Conservation (phyloP, 2,888 invertebrate species). For the Caenorhabditis becei region DNA sequence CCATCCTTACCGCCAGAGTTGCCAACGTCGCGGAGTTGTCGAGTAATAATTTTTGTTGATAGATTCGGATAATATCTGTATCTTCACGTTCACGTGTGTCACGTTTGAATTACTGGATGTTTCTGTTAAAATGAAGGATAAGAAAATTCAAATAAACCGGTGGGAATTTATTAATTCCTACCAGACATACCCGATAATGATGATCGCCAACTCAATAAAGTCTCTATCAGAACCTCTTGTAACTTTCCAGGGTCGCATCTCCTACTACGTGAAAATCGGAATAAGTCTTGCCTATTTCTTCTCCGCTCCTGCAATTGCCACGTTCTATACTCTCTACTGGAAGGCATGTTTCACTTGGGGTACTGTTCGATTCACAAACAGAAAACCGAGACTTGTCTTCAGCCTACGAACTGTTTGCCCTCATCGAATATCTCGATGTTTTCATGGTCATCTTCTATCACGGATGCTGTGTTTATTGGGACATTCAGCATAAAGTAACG, state of each 20-base stretch:
- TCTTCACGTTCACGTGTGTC: too few relatives aligned
- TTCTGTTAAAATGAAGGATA: too few relatives aligned
- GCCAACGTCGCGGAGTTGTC: too few relatives aligned
- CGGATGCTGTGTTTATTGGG: constrained; percentile 77
- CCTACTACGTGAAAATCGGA: constrained; percentile 73
- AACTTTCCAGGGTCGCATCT: constrained; percentile 76
- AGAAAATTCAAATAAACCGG: too few relatives aligned
- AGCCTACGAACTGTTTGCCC: constrained; percentile 80
- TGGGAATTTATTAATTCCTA: too few relatives aligned
- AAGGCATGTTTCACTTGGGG: constrained; percentile 79
- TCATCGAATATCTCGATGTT: constrained; percentile 78
- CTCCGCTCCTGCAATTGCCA: constrained; percentile 75
- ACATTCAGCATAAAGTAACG: constrained; percentile 78
- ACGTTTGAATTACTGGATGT: too few relatives aligned
- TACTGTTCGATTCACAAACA: constrained; percentile 34
- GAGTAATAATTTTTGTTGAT: too few relatives aligned
- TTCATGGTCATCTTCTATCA: constrained; percentile 78
- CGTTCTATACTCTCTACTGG: constrained; percentile 78
- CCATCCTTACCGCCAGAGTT: too few relatives aligned
- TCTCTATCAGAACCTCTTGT: too few relatives aligned
- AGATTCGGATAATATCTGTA: too few relatives aligned
- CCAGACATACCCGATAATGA: too few relatives aligned
- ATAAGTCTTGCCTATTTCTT: constrained; percentile 71
- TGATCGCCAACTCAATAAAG: too few relatives aligned
- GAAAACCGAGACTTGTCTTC: constrained; percentile 41